Base-by-base conservation (phyloP, 2,888 invertebrate species). In the Drosophila aldrichi region DNA sequence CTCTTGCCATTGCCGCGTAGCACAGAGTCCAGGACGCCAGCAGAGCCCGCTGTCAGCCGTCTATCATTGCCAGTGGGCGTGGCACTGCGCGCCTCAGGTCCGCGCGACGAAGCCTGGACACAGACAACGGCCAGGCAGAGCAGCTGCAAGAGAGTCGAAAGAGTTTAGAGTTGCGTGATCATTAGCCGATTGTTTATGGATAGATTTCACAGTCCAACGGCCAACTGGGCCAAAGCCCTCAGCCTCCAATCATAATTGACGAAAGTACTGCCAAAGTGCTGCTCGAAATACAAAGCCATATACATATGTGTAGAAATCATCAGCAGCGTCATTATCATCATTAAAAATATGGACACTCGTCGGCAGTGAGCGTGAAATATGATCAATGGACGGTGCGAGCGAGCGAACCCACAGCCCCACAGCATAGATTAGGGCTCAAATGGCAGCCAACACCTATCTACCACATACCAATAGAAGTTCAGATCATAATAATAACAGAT, bases 171-270 rank as follows among this genome's bases (percentile, higher is more conserved):
- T 74, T 74, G 60, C 62, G 62, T 52, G 72, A 72, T 67, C 74
- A 88, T 90, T 88, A 90, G 70, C 66, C 63, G 82, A 85, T 85
- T 82, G 86, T 81, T 77, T 77, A 81, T 77, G 77, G 78, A 77
- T 59, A 77, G 79, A 91, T 91, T 90, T 91, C 78, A 85, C 77
- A 83, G 81, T 80, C 68, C 76, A 77, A 55, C 66, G 61, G 51
- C 44, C 81, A 90, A 89, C 77, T 90, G 78, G 87, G 90, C 73
- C 81, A 86, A 66, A 76, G 79, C 70, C 66, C 84, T 65, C 64
- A 78, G 81, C 77, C 80, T 86, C 87, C 89, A 68, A 81, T 81
- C 74, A 79, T 88, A 84, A 90, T 90, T 88, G 89, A 77, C 67
- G 75, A 78, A 78, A 77, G 74, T 79, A 64, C 71, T 66, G 68